Evolutionary conservation across 1,140 invertebrate genomes (phyloP), one percentile per base, ranked within the genome.

Genomic region (Drosophila kurseongensis): DNA sequence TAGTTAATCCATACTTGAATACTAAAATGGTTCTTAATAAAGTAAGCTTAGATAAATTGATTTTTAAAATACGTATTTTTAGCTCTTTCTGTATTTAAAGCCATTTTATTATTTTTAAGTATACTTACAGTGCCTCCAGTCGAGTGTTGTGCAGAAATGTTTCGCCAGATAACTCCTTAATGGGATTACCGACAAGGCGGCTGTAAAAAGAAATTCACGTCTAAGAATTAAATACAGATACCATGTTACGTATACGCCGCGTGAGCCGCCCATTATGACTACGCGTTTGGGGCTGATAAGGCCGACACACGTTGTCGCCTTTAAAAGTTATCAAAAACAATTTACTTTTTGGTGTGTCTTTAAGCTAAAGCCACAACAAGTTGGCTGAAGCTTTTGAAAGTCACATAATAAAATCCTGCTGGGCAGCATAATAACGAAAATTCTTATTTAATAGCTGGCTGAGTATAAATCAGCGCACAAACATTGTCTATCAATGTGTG

Each of bases 91-190:
- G 8, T 32, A 7, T 32, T 32, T 32, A 32, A 32, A 32, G 29
- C 29, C 29, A 1, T 32, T 8, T 32, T 32, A 8, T 7, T 32
- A 32, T 32, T 7, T 14, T 32, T 5, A 8, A 41, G 40, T 38
- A 38, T 79, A 93, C 94, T 94, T 91, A 95, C 94, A 95, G 78
- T 71, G 94, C 93, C 44, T 91, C 91, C 54, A 95, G 84, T 36
- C 92, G 80, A 44, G 66, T 76, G 69, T 94, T 90, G 59, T 93
- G 91, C 51, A 82, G 54, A 77, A 94, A 94, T 63, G 92, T 91
- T 65, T 92, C 75, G 29, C 83, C 82, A 58, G 93, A 91, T 65
- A 94, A 92, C 52, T 78, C 83, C 63, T 83, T 81, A 68, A 94
- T 83, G 40, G 78, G 78, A 91, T 94, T 94, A 56, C 86, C 82